These are phyloP conservation scores for Drosophila prostipennis DNA, from an alignment of 2,888 invertebrate species.

Conservation along the genomic window DNA sequence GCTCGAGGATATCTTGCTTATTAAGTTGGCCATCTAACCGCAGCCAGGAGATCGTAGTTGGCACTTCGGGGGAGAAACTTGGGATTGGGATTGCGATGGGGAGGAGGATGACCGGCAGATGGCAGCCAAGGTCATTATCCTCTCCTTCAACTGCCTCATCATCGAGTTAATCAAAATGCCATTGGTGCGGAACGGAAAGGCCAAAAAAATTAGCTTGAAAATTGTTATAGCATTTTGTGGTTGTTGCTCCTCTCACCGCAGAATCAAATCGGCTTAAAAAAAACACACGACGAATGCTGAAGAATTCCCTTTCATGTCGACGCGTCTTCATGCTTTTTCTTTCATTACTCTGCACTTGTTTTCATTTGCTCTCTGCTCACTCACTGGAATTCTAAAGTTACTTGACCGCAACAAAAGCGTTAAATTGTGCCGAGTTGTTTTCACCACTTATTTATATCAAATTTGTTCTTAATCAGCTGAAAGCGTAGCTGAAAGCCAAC, in stretches of 20 bases:
- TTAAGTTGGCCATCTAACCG: slow-evolving; percentile 15
- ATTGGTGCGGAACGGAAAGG: slow-evolving; percentile 34
- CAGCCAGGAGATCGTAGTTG: slow-evolving; percentile 12
- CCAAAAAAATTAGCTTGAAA: slow-evolving; percentile 55
- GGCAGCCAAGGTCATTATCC: slow-evolving; percentile 2
- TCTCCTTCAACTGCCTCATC: slow-evolving; percentile 11
- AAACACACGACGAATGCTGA: slow-evolving; percentile 15
- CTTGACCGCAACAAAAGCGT: slow-evolving; percentile 72
- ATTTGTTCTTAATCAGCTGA: slow-evolving; percentile 71
- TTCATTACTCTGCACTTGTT: slow-evolving; percentile 64
- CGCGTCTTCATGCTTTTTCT: slow-evolving; percentile 53
- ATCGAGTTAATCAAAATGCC: slow-evolving; percentile 56
- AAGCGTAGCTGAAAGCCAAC: slow-evolving; percentile 71
- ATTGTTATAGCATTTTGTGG: slow-evolving; percentile 61
- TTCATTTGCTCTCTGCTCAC: slow-evolving; percentile 34
- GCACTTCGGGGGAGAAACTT: not conserved
- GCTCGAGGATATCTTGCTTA: slow-evolving; percentile 7
- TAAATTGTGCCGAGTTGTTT: slow-evolving; percentile 65
- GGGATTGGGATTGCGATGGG: too few species aligned
- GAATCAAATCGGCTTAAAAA: slow-evolving; percentile 68
- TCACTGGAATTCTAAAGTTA: slow-evolving; percentile 58
- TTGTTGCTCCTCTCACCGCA: slow-evolving; percentile 51
- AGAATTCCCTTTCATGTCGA: slow-evolving; percentile 67
- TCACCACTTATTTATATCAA: slow-evolving; percentile 41
- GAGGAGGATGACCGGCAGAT: not conserved